Percentiles rank a stretch among this genome's conserved stretches.
phyloP scores from a whole-genome alignment of 2,888 invertebrate genomes.

The Dolichomitus sp. region DNA sequence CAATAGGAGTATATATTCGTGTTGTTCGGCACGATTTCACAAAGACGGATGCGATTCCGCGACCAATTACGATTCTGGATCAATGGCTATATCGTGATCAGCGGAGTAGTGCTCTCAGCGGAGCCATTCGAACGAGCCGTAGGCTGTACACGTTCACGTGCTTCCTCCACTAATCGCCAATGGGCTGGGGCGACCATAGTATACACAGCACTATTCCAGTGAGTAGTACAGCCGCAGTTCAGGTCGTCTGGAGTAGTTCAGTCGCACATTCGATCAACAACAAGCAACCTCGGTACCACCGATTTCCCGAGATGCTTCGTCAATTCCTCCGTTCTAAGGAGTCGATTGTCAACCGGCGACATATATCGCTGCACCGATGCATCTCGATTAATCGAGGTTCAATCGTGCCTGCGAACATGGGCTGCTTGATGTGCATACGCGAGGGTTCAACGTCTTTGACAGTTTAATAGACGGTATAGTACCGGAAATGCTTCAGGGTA shows the following conservation, averaged over 20 bases:
- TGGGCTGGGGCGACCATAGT: conserved; percentile 1
- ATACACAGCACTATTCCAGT: conserved; percentile 40
- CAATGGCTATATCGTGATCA: conserved; percentile 81
- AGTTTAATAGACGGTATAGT: conserved; percentile 19
- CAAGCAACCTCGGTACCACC: conserved; percentile 34
- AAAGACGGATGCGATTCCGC: conserved; percentile 45
- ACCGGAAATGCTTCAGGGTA: not conserved
- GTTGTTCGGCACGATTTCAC: conserved; percentile 41
- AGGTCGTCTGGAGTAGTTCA: not conserved
- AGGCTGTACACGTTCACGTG: conserved; percentile 25
- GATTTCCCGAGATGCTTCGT: conserved; percentile 66
- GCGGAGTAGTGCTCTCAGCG: conserved; percentile 74
- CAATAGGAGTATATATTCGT: conserved; percentile 16
- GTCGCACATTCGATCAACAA: conserved; percentile 26
- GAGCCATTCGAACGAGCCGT: conserved; percentile 72
- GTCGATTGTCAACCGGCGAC: conserved; percentile 15
- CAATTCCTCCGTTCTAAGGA: conserved; percentile 51
- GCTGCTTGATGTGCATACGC: conserved; percentile 20
- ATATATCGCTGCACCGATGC: conserved; percentile 41
- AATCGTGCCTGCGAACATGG: conserved; percentile 27
- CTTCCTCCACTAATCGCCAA: conserved; percentile 60
- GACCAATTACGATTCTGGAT: conserved; percentile 72
- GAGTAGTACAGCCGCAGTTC: conserved; percentile 1
- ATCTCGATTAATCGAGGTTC: conserved; percentile 40
- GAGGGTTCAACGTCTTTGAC: conserved; percentile 32